A percentile compares a stretch with the other conserved stretches of the same genome.
phyloP scores from a whole-genome alignment of 2,888 invertebrate genomes.

The Coelopa pilipes region DNA sequence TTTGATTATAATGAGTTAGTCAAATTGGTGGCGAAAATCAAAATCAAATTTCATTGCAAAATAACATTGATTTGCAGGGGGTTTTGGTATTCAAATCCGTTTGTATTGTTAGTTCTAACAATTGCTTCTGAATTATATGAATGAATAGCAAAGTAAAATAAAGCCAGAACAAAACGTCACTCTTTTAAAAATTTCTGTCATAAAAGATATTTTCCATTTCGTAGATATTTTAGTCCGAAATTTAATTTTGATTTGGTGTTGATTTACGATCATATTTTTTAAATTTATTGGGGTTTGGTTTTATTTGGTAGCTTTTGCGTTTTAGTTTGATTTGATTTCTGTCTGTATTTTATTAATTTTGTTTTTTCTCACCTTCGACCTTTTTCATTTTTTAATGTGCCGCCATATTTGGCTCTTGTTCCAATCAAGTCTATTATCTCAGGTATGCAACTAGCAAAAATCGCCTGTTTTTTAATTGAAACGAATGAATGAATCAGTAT shows the following conservation, averaged over 20 bases:
- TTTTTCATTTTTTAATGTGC: conserved; percentile 99
- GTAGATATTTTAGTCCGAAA: conserved; percentile 49
- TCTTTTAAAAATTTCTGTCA: no score
- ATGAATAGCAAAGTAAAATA: conserved; percentile 58
- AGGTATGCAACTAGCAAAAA: conserved; percentile 99
- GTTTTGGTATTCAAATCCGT: conserved; percentile 39
- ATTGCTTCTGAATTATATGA: background rate
- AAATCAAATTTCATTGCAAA: conserved; percentile 62
- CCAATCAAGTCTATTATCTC: conserved; percentile 99
- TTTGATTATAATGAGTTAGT: conserved; percentile 40
- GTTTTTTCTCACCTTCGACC: conserved; percentile 94
- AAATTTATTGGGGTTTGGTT: conserved; percentile 42
- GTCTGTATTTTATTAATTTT: conserved; percentile 46
- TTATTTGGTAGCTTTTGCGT: conserved; percentile 49
- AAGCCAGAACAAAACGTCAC: conserved; percentile 43
- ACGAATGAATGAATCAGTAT: conserved; percentile 26
- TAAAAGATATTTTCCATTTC: background rate
- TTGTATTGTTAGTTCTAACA: conserved; percentile 2
- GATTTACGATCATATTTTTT: conserved; percentile 53
- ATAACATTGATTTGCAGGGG: conserved; percentile 20
- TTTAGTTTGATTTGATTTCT: conserved; percentile 42
- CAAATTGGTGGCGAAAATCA: conserved; percentile 54
- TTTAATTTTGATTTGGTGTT: conserved; percentile 66
- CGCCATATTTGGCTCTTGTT: conserved; percentile 99
- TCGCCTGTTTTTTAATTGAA: conserved; percentile 78